A percentile compares a stretch with the other conserved stretches of the same genome.
These are phyloP conservation scores for Incurvaria masculella DNA, from an alignment of 2,888 invertebrate genomes.

Conservation along the genomic window DNA sequence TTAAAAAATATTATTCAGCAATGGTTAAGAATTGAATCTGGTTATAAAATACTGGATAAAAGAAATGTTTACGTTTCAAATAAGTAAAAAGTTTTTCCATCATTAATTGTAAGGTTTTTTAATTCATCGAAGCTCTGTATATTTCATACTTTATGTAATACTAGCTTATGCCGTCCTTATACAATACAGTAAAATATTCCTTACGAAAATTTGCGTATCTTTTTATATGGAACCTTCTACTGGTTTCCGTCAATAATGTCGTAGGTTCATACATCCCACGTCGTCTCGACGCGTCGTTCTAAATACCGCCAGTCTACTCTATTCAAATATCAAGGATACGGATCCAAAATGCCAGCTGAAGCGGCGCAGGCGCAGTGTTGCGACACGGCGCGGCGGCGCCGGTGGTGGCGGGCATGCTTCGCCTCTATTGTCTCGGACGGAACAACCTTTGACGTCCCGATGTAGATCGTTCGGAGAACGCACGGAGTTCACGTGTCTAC, in stretches of 20 bases:
- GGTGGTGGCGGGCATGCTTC: too few relatives aligned
- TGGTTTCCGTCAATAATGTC: too few relatives aligned
- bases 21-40: too few relatives aligned
- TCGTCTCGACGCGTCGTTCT: slow-evolving; percentile 21
- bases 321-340: slow-evolving; percentile 53
- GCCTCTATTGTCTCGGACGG: not conserved
- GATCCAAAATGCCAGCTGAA: slow-evolving; percentile 43
- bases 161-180: too few relatives aligned
- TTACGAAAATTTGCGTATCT: too few relatives aligned
- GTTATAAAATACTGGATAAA: too few relatives aligned
- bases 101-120: slow-evolving; percentile 4
- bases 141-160: not conserved
- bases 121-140: not conserved
- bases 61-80: not conserved
- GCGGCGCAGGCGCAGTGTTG: slow-evolving; percentile 16
- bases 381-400: not conserved
- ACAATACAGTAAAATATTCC: too few relatives aligned
- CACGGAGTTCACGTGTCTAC: too few relatives aligned
- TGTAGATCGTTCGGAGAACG: not conserved
- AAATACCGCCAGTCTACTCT: slow-evolving; percentile 31
- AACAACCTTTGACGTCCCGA: not conserved
- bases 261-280: not conserved
- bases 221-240: too few relatives aligned
- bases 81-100: slow-evolving; percentile 4
- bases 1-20: too few relatives aligned